Percentiles rank a stretch among this genome's conserved stretches.
phyloP scores from a whole-genome alignment of 2,888 invertebrate species.

The Nomada hirtipes region DNA sequence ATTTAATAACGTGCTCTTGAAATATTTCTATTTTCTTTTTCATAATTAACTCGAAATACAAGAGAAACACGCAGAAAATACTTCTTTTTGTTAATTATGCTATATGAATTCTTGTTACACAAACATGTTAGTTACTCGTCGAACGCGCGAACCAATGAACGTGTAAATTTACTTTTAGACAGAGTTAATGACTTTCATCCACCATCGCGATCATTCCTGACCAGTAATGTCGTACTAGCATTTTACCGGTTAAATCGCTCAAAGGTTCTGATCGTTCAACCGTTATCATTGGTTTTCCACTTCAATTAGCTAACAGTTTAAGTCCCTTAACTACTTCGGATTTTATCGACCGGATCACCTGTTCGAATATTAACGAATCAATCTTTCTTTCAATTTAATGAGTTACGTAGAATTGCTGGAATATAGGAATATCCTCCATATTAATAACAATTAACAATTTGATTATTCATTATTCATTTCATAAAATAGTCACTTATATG shows the following conservation, averaged over 20 bases:
- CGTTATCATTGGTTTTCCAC: slow-evolving; percentile 48
- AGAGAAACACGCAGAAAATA: neutral
- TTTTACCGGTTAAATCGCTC: slow-evolving; percentile 54
- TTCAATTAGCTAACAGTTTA: slow-evolving; percentile 40
- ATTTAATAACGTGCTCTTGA: no score
- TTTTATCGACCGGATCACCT: slow-evolving; percentile 37
- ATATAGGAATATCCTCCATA: neutral
- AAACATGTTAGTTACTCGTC: neutral
- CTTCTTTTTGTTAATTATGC: neutral
- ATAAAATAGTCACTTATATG: no score
- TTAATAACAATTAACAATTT: no score
- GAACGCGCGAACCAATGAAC: slow-evolving; percentile 1
- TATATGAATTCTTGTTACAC: neutral
- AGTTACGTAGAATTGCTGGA: neutral
- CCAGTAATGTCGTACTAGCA: slow-evolving; percentile 46
- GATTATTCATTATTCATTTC: no score
- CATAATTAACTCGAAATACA: neutral
- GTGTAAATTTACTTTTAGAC: slow-evolving; percentile 31
- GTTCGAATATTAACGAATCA: slow-evolving; percentile 27
- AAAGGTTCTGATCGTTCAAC: slow-evolving; percentile 48
- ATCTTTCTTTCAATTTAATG: slow-evolving; percentile 27
- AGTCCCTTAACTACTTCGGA: slow-evolving; percentile 45
- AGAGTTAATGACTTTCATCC: slow-evolving; percentile 35
- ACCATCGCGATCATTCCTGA: slow-evolving; percentile 37
- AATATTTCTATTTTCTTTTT: no score